phyloP scores from a whole-genome alignment of 2,113 vertebrate species.

The Eurystomus gularis region DNA sequence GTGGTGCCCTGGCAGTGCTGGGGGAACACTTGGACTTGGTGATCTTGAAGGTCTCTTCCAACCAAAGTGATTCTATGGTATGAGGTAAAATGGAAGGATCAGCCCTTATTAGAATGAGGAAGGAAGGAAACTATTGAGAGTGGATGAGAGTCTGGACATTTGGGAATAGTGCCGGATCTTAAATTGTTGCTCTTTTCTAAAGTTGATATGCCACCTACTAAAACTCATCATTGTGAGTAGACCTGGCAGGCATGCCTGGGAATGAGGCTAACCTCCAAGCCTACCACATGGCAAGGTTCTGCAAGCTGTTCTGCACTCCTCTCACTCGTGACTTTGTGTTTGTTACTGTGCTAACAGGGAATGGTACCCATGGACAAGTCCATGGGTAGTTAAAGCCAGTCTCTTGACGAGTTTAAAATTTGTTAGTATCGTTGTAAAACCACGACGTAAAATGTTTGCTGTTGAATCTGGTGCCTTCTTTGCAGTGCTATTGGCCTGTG shows the following conservation, averaged over 20 bases:
- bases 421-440: neutral
- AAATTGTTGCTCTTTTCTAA: neutral
- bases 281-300: fast-evolving
- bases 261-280: neutral
- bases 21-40: neutral
- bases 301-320: neutral
- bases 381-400: neutral
- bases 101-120: neutral
- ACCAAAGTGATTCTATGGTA: neutral
- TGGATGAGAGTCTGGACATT: neutral
- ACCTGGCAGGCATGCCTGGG: neutral
- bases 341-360: neutral
- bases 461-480: neutral
- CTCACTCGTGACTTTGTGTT: neutral
- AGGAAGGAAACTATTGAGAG: neutral
- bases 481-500: neutral
- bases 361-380: no score
- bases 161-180: neutral
- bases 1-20: no score
- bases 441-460: neutral
- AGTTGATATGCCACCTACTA: neutral
- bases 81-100: neutral
- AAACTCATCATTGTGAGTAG: neutral
- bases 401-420: neutral
- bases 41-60: neutral